phyloP scores from a whole-genome alignment of 2,797 vertebrate species.

The Cryptoprocta ferox region DNA sequence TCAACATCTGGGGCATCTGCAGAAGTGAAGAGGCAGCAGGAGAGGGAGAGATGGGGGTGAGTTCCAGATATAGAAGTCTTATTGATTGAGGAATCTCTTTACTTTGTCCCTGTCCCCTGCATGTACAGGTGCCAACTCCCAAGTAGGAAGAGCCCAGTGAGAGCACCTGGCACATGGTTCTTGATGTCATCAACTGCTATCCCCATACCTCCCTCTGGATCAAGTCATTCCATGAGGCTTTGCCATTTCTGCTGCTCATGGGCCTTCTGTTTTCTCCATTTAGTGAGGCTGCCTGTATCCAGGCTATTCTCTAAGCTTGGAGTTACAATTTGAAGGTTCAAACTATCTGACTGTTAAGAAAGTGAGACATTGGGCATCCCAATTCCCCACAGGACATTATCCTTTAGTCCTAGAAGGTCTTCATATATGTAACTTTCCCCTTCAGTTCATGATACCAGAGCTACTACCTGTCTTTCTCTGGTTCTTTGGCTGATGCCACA shows the following conservation, averaged over 20 bases:
- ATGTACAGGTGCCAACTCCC: neutral
- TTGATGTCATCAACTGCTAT: neutral
- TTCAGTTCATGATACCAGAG: neutral
- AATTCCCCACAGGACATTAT: neutral
- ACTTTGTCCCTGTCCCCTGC: neutral
- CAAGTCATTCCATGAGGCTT: neutral
- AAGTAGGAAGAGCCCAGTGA: neutral
- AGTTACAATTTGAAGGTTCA: conserved; percentile 17
- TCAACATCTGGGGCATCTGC: neutral
- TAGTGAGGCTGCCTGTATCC: neutral
- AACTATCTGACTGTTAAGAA: conserved; percentile 15
- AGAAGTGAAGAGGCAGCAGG: neutral
- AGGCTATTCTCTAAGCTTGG: neutral
- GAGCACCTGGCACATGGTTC: neutral
- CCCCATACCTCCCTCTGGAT: neutral
- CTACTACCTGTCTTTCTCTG: neutral
- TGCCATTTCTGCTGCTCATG: neutral
- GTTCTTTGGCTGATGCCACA: neutral
- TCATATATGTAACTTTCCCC: neutral
- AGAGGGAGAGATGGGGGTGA: neutral
- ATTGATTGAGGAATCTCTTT: neutral
- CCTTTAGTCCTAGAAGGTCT: neutral
- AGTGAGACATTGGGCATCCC: neutral
- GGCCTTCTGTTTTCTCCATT: neutral
- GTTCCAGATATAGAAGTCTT: neutral